These are phyloP conservation scores for Trididemnum clinides DNA, from an alignment of 23 tunicate genomes.

Conservation along the genomic window DNA sequence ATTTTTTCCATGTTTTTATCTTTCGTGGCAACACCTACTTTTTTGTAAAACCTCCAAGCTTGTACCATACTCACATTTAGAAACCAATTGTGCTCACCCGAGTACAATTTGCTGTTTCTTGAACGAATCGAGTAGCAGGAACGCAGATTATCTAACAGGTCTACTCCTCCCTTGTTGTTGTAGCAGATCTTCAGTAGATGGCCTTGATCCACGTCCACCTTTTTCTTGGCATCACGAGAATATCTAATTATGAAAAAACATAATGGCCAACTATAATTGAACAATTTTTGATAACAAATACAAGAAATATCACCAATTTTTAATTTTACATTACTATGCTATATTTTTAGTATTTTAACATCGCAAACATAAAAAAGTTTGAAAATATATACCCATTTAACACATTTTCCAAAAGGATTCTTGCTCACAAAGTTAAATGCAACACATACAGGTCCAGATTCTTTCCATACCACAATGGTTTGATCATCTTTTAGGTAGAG, in stretches of 20 bases:
- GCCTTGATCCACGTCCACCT: neutral
- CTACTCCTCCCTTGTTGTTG: slow-evolving; percentile 1
- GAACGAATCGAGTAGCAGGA: neutral
- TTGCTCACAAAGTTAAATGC: too few species aligned
- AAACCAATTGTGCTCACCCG: slow-evolving; percentile 8
- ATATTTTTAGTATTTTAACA: too few species aligned
- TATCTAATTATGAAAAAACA: neutral
- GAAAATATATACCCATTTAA: too few species aligned
- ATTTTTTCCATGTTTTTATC: neutral
- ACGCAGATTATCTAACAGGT: neutral
- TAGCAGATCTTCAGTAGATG: neutral
- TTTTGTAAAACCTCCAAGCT: neutral
- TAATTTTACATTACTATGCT: too few species aligned
- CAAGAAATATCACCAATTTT: too few species aligned
- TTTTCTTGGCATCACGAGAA: neutral
- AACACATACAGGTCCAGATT: neutral
- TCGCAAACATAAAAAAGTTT: too few species aligned
- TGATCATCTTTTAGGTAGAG: neutral
- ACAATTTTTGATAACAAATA: too few species aligned
- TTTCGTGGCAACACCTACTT: neutral
- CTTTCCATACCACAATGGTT: neutral
- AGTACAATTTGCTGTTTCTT: slow-evolving; percentile 9
- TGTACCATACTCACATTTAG: neutral
- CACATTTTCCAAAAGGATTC: too few species aligned
- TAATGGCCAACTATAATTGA: too few species aligned